Evolutionary conservation across 1,140 invertebrate genomes (phyloP).

Genomic region (Phortica variegata): DNA sequence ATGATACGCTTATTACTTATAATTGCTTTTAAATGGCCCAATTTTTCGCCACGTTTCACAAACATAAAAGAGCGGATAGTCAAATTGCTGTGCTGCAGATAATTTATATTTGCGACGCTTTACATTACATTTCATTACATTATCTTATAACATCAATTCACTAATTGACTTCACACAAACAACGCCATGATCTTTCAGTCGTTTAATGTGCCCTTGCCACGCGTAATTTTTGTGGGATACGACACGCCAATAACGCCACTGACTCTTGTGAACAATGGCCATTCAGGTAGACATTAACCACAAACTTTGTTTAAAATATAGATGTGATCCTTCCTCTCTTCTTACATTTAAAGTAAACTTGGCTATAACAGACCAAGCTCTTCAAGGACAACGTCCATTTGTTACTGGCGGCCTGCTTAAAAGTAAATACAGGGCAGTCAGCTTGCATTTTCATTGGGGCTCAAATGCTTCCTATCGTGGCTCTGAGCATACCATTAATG

Average conservation of each 20-base stretch:
- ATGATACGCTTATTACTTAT: too few species aligned
- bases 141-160: too few species aligned
- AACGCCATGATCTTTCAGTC: too few species aligned
- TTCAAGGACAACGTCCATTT: conserved; percentile 61
- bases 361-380: conserved; percentile 59
- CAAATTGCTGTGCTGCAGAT: too few species aligned
- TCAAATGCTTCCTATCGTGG: conserved; percentile 22
- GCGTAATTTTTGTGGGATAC: conserved; percentile 67
- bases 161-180: too few species aligned
- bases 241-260: conserved; percentile 63
- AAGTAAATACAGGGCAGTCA: conserved; percentile 63
- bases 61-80: too few species aligned
- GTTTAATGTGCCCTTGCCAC: conserved; percentile 63
- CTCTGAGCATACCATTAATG: conserved; percentile 37
- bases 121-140: too few species aligned
- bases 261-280: conserved; percentile 66
- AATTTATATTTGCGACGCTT: too few species aligned
- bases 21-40: too few species aligned
- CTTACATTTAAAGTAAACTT: conserved; percentile 36
- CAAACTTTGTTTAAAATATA: not conserved
- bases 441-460: conserved; percentile 71
- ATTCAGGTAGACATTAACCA: conserved; percentile 67
- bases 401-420: conserved; percentile 65
- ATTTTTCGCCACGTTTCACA: too few species aligned
- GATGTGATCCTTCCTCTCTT: not conserved